Evolutionary conservation across 2,797 vertebrate species (phyloP).

Genomic region (Ammospiza maritima): DNA sequence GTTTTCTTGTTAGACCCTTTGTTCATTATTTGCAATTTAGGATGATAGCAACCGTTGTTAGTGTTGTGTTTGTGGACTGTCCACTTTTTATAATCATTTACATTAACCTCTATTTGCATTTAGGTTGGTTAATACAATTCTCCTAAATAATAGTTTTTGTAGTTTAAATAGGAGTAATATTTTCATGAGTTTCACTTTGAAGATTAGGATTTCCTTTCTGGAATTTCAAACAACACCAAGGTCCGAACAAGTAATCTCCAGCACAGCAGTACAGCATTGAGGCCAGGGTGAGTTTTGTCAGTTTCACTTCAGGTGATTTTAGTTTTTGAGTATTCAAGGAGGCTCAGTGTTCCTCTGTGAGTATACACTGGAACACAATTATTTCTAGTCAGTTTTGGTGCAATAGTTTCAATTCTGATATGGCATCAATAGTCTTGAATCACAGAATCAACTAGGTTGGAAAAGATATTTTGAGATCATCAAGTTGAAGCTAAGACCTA

Average conservation of each 20-base stretch:
- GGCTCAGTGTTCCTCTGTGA: not conserved
- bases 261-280: not conserved
- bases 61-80: not conserved
- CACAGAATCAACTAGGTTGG: not conserved
- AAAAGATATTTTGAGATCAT: not conserved
- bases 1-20: not conserved
- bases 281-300: not conserved
- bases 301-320: not conserved
- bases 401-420: not conserved
- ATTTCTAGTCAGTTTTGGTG: not conserved
- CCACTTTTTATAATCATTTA: not conserved
- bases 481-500: not conserved
- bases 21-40: not conserved
- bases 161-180: not conserved
- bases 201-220: conserved; percentile 6
- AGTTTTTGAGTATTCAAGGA: not conserved
- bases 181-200: not conserved
- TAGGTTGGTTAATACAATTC: not conserved
- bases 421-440: not conserved
- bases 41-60: not conserved
- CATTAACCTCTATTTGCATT: not conserved
- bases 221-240: not conserved
- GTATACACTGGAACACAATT: not conserved
- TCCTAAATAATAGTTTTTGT: not conserved
- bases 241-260: not conserved